Percentiles rank a stretch among this genome's conserved stretches.
phyloP scores from a whole-genome alignment of 2,888 invertebrate genomes.

The Spilosoma lubricipeda region DNA sequence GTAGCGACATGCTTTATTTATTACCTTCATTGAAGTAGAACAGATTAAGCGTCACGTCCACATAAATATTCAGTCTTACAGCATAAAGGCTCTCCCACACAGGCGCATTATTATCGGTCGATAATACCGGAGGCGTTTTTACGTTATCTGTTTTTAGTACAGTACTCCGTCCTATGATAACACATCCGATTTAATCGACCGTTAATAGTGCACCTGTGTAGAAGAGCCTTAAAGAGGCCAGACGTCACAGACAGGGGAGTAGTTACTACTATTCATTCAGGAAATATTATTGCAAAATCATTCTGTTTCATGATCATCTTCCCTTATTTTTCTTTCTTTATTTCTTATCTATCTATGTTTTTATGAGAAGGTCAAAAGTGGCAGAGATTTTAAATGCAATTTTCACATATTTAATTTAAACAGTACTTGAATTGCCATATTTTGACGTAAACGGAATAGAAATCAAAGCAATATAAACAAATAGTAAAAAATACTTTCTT shows the following conservation, averaged over 20 bases:
- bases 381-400: too few species aligned
- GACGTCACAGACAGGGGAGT: constrained; percentile 62
- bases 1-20: constrained; percentile 42
- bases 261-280: constrained; percentile 20
- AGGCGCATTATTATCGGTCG: too few species aligned
- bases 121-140: too few species aligned
- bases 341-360: too few species aligned
- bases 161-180: too few species aligned
- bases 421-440: background rate
- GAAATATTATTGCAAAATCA: constrained; percentile 35
- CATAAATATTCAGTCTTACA: constrained; percentile 64
- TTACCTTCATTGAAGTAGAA: constrained; percentile 31
- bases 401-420: background rate
- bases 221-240: constrained; percentile 45
- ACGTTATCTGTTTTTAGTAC: too few species aligned
- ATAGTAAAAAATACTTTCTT: background rate
- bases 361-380: too few species aligned
- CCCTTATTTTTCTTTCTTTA: too few species aligned
- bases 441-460: background rate
- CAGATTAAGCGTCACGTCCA: constrained; percentile 62
- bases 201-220: too few species aligned
- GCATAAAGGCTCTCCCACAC: constrained; percentile 35
- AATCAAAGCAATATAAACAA: background rate
- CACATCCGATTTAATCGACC: too few species aligned
- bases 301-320: background rate